Conservation (phyloP, 2,888 invertebrate species). For the Andrena bicolor region DNA sequence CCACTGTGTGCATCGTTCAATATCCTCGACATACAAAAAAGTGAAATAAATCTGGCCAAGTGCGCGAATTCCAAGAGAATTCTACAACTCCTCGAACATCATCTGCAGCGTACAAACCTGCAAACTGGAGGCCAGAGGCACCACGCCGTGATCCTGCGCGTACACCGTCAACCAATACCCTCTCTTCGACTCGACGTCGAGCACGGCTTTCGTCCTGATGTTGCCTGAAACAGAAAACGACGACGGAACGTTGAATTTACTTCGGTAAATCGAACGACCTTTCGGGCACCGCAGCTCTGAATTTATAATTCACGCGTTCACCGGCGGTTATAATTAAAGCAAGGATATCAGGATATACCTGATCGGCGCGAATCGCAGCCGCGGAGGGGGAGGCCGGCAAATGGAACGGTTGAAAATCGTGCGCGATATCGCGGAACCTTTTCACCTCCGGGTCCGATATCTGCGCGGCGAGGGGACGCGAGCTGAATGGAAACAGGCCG, state of each 20-base stretch:
- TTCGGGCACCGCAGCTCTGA: not conserved
- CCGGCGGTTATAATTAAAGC: not conserved
- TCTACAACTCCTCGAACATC: not conserved
- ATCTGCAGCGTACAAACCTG: constrained; percentile 87
- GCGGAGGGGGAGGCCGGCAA: not conserved
- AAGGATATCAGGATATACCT: not conserved
- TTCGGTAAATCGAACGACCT: not conserved
- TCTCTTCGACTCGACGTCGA: constrained; percentile 95
- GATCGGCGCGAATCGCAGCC: not conserved
- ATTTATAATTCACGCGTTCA: not conserved
- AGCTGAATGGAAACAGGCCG: constrained; percentile 25
- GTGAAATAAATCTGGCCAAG: constrained; percentile 1
- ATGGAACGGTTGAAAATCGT: not conserved
- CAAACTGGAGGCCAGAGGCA: constrained; percentile 93
- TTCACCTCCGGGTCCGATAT: constrained; percentile 49
- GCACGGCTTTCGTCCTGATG: constrained; percentile 92
- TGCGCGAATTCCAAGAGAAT: not conserved
- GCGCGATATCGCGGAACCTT: constrained; percentile 39
- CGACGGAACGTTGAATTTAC: not conserved
- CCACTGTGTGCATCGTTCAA: no score
- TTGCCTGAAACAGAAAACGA: constrained; percentile 88
- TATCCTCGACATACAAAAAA: constrained; percentile 25
- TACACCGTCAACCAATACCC: constrained; percentile 98
- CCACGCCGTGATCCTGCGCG: constrained; percentile 96
- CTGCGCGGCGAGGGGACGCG: not conserved